Evolutionary conservation across 1,140 invertebrate species (phyloP).

Genomic region (Lordiphosa stackelbergi): DNA sequence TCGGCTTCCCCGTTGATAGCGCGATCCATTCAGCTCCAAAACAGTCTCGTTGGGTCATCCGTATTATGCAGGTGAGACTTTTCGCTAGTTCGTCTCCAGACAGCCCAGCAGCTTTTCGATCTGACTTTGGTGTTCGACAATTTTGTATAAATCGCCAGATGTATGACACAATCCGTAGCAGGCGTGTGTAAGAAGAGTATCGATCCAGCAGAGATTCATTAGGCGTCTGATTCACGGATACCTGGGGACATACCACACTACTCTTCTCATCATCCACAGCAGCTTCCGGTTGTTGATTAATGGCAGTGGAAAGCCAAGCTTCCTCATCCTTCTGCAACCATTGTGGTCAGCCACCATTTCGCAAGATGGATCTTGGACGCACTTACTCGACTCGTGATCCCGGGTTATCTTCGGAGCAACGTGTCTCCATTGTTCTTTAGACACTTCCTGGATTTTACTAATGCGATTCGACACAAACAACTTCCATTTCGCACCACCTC

Average conservation of each 20-base stretch:
- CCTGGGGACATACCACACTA: background rate
- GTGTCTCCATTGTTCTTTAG: background rate
- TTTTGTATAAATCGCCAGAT: background rate
- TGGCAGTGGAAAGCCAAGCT: background rate
- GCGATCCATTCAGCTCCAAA: too few species aligned
- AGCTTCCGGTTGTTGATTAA: background rate
- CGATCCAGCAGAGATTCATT: background rate
- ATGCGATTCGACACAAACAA: background rate
- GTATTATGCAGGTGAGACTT: background rate
- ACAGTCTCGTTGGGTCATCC: background rate
- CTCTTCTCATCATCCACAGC: background rate
- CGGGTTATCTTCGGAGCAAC: background rate
- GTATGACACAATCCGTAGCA: background rate
- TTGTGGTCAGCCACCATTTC: background rate
- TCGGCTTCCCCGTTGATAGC: background rate
- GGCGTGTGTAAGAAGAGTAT: background rate
- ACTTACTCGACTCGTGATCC: background rate
- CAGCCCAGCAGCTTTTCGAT: background rate
- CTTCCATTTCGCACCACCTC: background rate
- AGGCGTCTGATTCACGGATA: background rate
- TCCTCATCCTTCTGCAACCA: background rate
- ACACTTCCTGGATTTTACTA: background rate
- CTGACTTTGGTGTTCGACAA: background rate
- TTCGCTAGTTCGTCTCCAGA: background rate
- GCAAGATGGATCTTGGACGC: background rate